Evolutionary conservation across 2,888 invertebrate species (phyloP), one percentile per base, ranked within the genome.

Genomic region (Leptura quadrifasciata): DNA sequence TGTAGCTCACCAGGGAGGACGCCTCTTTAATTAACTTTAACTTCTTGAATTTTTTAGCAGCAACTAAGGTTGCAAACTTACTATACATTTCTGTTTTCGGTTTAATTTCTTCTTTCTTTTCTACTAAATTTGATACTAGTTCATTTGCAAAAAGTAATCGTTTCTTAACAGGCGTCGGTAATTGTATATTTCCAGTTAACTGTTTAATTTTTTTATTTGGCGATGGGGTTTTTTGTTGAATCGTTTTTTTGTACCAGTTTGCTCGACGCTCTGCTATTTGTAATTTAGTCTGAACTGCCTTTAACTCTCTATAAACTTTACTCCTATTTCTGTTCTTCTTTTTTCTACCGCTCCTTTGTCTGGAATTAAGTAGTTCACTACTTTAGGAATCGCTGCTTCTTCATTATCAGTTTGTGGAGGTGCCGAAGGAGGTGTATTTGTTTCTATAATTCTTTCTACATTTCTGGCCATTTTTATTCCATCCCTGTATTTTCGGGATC

Each of bases 291-390:
- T 55, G 55, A 2, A 55, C 20, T 20, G 20, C 20, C 10, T 55
- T 55, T 55, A 55, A 55, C 55, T 18, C 18, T n/a, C 54, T n/a
- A 54, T 54, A 54, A 54, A 18, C 54, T 55, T 55, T 55, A 20
- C 55, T 55, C 8, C 55, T 20, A 55, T 55, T 55, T 55, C 20
- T 55, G 55, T 55, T 55, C 55, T 55, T 55, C 55, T 20, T 55
- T 55, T 20, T 55, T 20, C 55, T 55, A 20, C 55, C 55, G 18
- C 18, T 55, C 8, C 20, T 20, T 55, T 55, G 18, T 55, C 55
- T 55, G 20, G 55, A 18, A 55, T 20, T 20, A 55, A 10, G 20
- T 55, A 55, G 20, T 15, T 47, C 47, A 31, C 35, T 47, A 15
- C 55, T 20, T 17, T 20, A 8, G 54, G 17, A 17, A 5, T 54